A percentile compares a stretch with the other conserved stretches of the same genome.
Conservation (phyloP, 64 coral and sea anemone genomes). For the Montipora sp. region DNA sequence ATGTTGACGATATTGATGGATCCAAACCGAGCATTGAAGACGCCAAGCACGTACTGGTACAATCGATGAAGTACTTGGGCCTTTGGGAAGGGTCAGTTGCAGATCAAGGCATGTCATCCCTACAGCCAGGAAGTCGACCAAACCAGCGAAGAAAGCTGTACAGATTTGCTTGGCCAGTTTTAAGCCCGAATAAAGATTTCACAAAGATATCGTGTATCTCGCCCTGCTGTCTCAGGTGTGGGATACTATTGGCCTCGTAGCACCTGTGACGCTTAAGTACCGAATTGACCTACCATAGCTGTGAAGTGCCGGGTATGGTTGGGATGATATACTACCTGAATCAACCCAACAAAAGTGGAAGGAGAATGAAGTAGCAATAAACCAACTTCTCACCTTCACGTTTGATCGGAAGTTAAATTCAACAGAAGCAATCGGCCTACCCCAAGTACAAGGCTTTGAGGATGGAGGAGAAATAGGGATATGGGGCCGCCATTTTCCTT, state of each 20-base stretch:
- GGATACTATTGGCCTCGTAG: slow-evolving; percentile 39
- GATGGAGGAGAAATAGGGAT: slow-evolving; percentile 43
- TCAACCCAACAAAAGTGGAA: slow-evolving; percentile 21
- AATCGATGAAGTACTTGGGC: not conserved
- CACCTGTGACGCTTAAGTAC: slow-evolving; percentile 29
- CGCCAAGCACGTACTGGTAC: slow-evolving; percentile 7
- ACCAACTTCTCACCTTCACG: slow-evolving; percentile 17
- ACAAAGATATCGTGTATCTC: slow-evolving; percentile 38
- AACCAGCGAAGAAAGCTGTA: not conserved
- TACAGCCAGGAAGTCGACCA: slow-evolving; percentile 15
- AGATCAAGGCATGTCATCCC: slow-evolving; percentile 42
- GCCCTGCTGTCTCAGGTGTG: slow-evolving; percentile 41
- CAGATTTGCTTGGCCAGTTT: slow-evolving; percentile 48
- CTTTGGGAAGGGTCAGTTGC: slow-evolving; percentile 11
- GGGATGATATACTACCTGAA: slow-evolving; percentile 35
- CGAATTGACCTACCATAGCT: slow-evolving; percentile 58
- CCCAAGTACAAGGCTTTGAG: slow-evolving; percentile 42
- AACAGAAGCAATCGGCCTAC: not conserved
- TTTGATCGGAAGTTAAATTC: slow-evolving; percentile 29
- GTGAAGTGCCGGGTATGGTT: slow-evolving; percentile 39
- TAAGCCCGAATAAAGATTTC: not conserved
- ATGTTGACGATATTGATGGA: slow-evolving; percentile 46
- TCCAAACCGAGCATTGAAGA: not conserved
- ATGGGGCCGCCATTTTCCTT: slow-evolving; percentile 52
- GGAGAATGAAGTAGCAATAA: slow-evolving; percentile 28